Evolutionary conservation across 2,113 vertebrate species (phyloP), one percentile per base, ranked within the genome.

Genomic region (Oostethus manadensis): DNA sequence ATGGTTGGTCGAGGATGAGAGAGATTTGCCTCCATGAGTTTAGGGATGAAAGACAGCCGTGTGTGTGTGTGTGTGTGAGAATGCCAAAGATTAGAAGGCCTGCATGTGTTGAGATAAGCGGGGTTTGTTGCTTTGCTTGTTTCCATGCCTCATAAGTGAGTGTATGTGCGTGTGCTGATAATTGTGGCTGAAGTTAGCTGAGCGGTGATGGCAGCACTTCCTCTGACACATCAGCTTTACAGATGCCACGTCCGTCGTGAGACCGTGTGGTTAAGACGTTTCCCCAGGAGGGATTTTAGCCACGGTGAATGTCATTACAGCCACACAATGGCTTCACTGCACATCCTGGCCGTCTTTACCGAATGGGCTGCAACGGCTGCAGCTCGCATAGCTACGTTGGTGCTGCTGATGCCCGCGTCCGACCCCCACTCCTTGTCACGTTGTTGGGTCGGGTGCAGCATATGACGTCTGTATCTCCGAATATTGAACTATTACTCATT

Each of bases 51-150:
- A 76, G 56, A 82, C 70, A 60, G 76, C 64, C 56, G 48, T 66
- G 60, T 60, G 21, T 42, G 46, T 42, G 58, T 33, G 38, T 62
- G 29, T 45, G 38, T 64, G 50, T 72, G 26, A 56, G 64, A 76
- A 74, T 83, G 84, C 83, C 82, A 87, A 71, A 76, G 57, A 63
- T 23, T n/a, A 83, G 82, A 74, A 60, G 65, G 84, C 69, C 87
- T 87, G 87, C 56, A 70, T 78, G 61, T 80, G 78, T 68, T 79
- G 83, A 83, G 87, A 88, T 88, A 88, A 88, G 82, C 66, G 49
- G 33, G 71, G 74, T 70, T 84, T n/a, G 59, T 66, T 59, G 62
- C 56, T 63, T 45, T n/a, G n/a, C n/a, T 72, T 74, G 55, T 81
- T 73, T 69, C 80, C 47, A 21, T 23, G 46, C 56, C 71, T 53